Conservation (phyloP, 2,113 vertebrate species). For the Mionectes macconnelli region DNA sequence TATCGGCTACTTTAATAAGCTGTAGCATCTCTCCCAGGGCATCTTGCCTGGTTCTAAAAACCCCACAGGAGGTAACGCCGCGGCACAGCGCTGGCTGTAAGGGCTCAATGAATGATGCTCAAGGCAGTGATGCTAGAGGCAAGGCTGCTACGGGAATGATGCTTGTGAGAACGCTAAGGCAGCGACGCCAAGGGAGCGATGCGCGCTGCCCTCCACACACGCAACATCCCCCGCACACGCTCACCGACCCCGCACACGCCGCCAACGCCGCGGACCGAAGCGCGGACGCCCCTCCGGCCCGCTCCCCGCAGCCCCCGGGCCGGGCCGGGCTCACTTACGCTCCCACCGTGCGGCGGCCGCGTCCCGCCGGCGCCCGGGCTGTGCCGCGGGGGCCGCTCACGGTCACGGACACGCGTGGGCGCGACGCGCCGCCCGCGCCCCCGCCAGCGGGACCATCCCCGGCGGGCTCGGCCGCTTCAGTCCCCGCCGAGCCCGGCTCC, state of each 20-base stretch:
- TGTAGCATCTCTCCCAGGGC: rapidly evolving
- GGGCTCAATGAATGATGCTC: background rate
- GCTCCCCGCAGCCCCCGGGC: background rate
- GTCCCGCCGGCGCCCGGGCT: no score
- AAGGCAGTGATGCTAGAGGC: background rate
- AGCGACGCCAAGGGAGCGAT: background rate
- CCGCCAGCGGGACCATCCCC: background rate
- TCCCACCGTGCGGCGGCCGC: no score
- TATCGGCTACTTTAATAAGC: rapidly evolving
- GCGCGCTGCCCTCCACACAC: no score
- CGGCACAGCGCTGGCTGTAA: background rate
- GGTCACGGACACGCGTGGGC: background rate
- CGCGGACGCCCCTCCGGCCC: background rate
- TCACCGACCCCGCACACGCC: no score
- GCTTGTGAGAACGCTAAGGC: no score
- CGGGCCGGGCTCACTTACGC: background rate
- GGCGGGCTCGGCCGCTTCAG: background rate
- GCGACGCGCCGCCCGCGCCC: background rate
- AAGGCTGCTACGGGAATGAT: rapidly evolving
- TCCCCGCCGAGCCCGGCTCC: background rate
- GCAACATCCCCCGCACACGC: no score
- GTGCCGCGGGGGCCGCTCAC: no score
- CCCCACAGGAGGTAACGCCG: rapidly evolving
- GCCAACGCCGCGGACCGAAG: background rate
- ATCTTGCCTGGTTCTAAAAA: rapidly evolving